Evolutionary conservation across 1,140 invertebrate species (phyloP).

Genomic region (Elymnias hypermnestra): DNA sequence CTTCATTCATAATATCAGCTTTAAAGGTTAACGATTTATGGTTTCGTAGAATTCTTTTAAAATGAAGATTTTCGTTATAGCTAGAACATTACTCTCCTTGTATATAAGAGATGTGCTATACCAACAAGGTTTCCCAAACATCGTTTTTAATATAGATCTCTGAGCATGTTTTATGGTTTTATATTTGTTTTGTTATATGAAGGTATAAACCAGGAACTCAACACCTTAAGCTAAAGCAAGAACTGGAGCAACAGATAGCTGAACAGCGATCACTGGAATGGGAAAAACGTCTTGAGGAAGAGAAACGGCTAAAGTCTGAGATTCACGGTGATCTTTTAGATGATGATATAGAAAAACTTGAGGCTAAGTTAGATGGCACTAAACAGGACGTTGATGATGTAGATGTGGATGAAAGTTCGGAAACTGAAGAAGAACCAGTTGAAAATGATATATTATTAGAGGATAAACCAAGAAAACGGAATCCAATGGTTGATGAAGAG

Average conservation of each 20-base stretch:
- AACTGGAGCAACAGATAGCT: constrained; percentile 80
- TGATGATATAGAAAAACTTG: constrained; percentile 62
- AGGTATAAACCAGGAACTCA: constrained; percentile 78
- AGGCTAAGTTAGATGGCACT: constrained; percentile 43
- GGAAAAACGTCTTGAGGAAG: constrained; percentile 76
- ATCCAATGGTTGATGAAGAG: constrained; percentile 64
- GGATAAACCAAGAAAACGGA: constrained; percentile 55
- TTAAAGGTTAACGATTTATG: too few relatives aligned
- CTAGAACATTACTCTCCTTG: too few relatives aligned
- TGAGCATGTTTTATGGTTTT: too few relatives aligned
- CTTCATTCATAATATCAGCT: too few relatives aligned
- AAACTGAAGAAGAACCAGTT: constrained; percentile 55
- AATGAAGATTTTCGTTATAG: too few relatives aligned
- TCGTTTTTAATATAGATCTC: too few relatives aligned
- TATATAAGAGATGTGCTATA: too few relatives aligned
- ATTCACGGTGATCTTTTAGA: constrained; percentile 43
- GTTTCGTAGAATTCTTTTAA: too few relatives aligned
- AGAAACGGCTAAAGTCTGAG: constrained; percentile 66
- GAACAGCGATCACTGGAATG: constrained; percentile 79
- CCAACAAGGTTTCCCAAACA: too few relatives aligned
- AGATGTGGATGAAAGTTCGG: constrained; percentile 46
- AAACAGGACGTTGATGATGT: constrained; percentile 36
- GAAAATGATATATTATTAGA: constrained; percentile 65
- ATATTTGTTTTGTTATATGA: constrained; percentile 10
- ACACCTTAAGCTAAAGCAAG: constrained; percentile 78